A percentile compares a stretch with the other conserved stretches of the same genome.
phyloP scores from a whole-genome alignment of 2,113 vertebrate genomes.

The Propithecus coquereli region DNA sequence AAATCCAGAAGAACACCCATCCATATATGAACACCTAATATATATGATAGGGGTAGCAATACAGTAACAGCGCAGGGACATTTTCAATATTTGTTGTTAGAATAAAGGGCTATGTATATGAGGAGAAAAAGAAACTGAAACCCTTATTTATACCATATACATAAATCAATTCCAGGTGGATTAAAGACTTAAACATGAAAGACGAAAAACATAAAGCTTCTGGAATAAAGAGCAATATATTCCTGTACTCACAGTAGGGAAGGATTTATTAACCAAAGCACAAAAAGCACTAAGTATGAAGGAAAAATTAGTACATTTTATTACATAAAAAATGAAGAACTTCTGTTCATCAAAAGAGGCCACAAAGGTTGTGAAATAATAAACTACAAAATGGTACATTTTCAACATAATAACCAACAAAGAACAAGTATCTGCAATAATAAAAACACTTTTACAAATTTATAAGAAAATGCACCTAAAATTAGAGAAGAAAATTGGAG shows the following conservation, averaged over 20 bases:
- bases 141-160: neutral
- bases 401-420: slow-evolving; percentile 23
- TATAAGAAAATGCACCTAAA: slow-evolving; percentile 19
- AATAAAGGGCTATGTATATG: neutral
- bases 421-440: neutral
- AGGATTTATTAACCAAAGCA: slow-evolving; percentile 26
- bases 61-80: neutral
- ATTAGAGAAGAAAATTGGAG: neutral
- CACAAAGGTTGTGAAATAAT: slow-evolving; percentile 8
- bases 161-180: neutral
- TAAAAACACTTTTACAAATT: slow-evolving; percentile 10
- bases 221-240: slow-evolving; percentile 26
- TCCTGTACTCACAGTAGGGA: neutral
- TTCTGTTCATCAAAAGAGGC: neutral
- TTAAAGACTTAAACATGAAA: slow-evolving; percentile 26
- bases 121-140: neutral
- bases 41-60: neutral
- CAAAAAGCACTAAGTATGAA: neutral
- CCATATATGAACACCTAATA: neutral
- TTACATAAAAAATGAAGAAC: slow-evolving; percentile 28
- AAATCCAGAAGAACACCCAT: slow-evolving; percentile 4
- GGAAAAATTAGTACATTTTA: slow-evolving; percentile 6
- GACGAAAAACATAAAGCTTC: neutral
- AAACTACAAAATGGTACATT: neutral
- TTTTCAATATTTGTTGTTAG: neutral